Base-by-base conservation (phyloP, 2,888 invertebrate species). In the Metacarcinus magister region DNA sequence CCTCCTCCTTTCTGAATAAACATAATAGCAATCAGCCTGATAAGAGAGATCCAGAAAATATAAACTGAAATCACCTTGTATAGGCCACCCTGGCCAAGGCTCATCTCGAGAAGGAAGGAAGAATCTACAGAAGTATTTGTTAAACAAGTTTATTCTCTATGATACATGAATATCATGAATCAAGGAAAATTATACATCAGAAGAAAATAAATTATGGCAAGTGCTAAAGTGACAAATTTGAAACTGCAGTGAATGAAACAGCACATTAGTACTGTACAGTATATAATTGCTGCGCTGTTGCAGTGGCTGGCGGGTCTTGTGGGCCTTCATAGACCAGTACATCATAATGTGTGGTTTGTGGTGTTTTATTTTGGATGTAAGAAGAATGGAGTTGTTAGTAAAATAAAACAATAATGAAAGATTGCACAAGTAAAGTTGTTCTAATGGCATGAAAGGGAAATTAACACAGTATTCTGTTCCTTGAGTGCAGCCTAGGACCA, bases 131-230 rank as follows among this genome's bases (percentile, higher is more conserved):
- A 43, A 39, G 91, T 43, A 44, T 43, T 92, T 46, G 46, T 92
- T 92, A 28, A 46, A 28, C 92, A 92, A 54, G 46, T 87, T 87
- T 87, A 87, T 87, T 87, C 39, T 87, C 87, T 87, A 82, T 82
- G 87, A 87, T 87, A 87, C 87, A 87, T 87, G 87, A 87, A 87
- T 87, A 87, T 87, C 87, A 87, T 87, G 87, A 87, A 39, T 87
- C 87, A 39, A 87, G 87, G 87, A 87, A 87, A 87, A 87, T 87
- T 39, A 87, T 87, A 87, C 39, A 75, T 39, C 87, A 87, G 87
- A 87, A 87, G 87, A 87, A 87, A 39, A 87, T 87, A 87, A 87
- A 87, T 87, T 87, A 87, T 39, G 87, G 87, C 39, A 87, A 87
- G 87, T 87, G 87, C 87, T 87, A 87, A 87, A 39, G 39, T 87